phyloP scores from a whole-genome alignment of 2,797 vertebrate genomes.

The Mareca penelope region DNA sequence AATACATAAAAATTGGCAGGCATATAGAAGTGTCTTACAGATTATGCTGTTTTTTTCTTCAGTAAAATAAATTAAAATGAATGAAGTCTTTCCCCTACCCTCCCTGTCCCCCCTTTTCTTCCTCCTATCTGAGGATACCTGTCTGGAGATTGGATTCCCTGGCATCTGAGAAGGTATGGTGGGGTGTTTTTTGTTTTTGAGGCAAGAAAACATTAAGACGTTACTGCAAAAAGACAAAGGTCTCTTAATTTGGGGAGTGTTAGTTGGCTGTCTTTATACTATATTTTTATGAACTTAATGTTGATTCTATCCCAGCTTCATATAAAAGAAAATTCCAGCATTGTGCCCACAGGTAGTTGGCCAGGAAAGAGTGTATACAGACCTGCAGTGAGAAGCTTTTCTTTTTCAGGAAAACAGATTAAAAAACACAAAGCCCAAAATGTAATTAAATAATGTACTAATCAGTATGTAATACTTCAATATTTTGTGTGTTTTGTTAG shows the following conservation, averaged over 20 bases:
- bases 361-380: not conserved
- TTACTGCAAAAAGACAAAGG: not conserved
- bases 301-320: not conserved
- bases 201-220: too few species aligned
- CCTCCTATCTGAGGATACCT: not conserved
- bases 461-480: rapidly evolving
- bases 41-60: not conserved
- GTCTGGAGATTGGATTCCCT: not conserved
- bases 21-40: not conserved
- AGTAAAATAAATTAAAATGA: not conserved
- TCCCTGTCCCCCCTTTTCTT: not conserved
- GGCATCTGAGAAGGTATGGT: not conserved
- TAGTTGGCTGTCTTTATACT: not conserved
- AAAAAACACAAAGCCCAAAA: not conserved
- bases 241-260: not conserved
- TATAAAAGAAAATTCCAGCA: not conserved
- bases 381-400: not conserved
- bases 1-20: not conserved
- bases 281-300: not conserved
- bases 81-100: not conserved
- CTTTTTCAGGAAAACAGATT: not conserved
- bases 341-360: not conserved
- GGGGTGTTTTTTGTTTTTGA: too few species aligned
- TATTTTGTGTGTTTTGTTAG: not conserved
- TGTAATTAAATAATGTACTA: not conserved